A percentile compares a stretch with the other conserved stretches of the same genome.
These are phyloP conservation scores for Campylomormyrus tamandua DNA, from an alignment of 2,113 vertebrate species.

Conservation along the genomic window DNA sequence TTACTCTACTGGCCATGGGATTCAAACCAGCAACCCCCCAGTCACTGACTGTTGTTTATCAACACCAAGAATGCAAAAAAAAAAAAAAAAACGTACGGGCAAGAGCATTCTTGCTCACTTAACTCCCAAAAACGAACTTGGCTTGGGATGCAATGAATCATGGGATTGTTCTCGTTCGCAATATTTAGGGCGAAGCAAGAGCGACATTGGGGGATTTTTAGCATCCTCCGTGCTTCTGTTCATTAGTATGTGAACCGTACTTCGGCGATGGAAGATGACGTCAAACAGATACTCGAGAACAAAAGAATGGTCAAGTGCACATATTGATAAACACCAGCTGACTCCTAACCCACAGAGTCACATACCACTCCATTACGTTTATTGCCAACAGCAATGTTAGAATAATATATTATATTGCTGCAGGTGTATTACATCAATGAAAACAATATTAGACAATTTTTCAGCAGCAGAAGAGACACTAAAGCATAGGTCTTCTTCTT, in stretches of 20 bases:
- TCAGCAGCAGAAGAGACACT: not conserved
- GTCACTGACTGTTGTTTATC: not conserved
- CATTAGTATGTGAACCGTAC: not conserved
- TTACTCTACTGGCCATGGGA: not conserved
- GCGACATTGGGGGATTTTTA: not conserved
- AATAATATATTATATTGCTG: not conserved
- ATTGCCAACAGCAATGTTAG: not conserved
- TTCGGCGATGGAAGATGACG: not conserved
- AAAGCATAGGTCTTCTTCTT: not conserved
- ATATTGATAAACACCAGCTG: not conserved
- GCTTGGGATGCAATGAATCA: not conserved
- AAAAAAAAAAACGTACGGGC: not conserved
- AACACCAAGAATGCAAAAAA: not conserved
- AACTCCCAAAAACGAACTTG: not conserved
- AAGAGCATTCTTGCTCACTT: not conserved
- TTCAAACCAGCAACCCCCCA: not conserved
- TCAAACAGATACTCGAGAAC: not conserved
- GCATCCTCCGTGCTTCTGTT: not conserved
- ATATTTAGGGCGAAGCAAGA: not conserved
- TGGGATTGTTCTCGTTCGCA: not conserved
- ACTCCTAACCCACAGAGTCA: not conserved
- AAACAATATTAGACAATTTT: not conserved
- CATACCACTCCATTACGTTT: not conserved
- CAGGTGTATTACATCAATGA: not conserved
- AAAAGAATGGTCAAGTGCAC: not conserved